Base-by-base conservation (phyloP, 1,140 invertebrate genomes). In the Dreissena polymorpha region DNA sequence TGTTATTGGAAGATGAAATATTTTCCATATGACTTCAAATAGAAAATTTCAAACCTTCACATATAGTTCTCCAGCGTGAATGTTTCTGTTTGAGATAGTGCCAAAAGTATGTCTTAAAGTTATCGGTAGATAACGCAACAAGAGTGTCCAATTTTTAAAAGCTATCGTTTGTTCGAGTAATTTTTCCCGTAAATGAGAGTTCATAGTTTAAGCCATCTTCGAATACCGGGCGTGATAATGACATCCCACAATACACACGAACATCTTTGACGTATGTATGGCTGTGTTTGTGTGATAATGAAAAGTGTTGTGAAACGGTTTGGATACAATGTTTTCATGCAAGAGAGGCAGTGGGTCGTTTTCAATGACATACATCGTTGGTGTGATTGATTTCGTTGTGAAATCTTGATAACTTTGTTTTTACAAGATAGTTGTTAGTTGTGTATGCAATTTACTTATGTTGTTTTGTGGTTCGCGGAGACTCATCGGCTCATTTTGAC, bases 61-160 rank as follows among this genome's bases (percentile, higher is more conserved):
- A 49, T 81, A 23, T 7, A 88, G 0, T 25, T 57, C 53, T 23
- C 86, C 88, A 14, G 80, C n/a, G 53, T 78, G 53, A 6, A 64
- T 39, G 39, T 39, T 55, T 64, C 95, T 91, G 27, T 95, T 93
- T 1, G 93, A 88, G 60, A 97, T 94, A 1, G 94, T 95, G 23
- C 94, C 96, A 83, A 96, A 94, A 64, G 49, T 96, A 92, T 57
- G 94, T 94, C 49, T 94, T 90, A 89, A 96, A 97, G 73, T 95
- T 93, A 87, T 96, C 94, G 10, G 88, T 92, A 0, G 95, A 95
- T 23, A 97, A 94, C 82, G 95, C 94, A 0, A 97, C 86, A 21
- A 97, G 91, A 0, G 95, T 95, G 1, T 96, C 96, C 89, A 92
- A 95, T 88, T 96, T 94, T 51, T 97, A 94, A 64, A 95, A 91